Evolutionary conservation across 2,888 invertebrate species (phyloP).

Genomic region (Clitarchus hookeri): DNA sequence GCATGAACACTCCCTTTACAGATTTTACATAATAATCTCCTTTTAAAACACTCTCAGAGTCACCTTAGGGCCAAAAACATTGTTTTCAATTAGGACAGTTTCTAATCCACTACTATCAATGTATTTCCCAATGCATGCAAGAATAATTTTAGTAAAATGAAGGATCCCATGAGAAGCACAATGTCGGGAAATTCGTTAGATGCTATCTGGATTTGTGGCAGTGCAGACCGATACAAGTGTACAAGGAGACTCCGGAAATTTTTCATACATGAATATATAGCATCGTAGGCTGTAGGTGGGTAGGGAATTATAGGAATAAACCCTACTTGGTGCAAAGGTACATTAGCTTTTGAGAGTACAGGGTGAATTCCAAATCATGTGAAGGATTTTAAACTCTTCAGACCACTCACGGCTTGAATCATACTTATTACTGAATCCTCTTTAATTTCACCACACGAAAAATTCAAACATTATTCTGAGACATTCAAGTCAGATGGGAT

Average conservation of each 20-base stretch:
- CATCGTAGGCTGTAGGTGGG: not conserved
- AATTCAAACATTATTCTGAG: not conserved
- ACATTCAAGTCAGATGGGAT: not conserved
- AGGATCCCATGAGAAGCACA: conserved; percentile 2
- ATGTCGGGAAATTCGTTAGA: not conserved
- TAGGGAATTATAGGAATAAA: not conserved
- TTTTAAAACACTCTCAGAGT: not conserved
- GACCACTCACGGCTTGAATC: not conserved
- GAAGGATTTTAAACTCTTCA: not conserved
- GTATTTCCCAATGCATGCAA: conserved; percentile 4
- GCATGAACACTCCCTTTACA: not conserved
- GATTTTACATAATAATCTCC: not conserved
- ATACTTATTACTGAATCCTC: not conserved
- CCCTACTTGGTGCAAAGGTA: not conserved
- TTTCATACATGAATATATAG: conserved; percentile 11
- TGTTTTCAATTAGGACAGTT: not conserved
- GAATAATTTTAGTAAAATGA: not conserved
- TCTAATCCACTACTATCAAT: not conserved
- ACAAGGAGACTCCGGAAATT: not conserved
- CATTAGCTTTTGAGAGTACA: not conserved
- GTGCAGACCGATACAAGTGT: too few species aligned
- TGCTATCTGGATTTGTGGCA: not conserved
- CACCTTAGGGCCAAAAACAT: conserved; percentile 1
- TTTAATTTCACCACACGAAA: not conserved
- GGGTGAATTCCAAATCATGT: not conserved